A percentile compares a stretch with the other conserved stretches of the same genome.
Conservation (phyloP, 2,113 vertebrate genomes). For the Perca fluviatilis region DNA sequence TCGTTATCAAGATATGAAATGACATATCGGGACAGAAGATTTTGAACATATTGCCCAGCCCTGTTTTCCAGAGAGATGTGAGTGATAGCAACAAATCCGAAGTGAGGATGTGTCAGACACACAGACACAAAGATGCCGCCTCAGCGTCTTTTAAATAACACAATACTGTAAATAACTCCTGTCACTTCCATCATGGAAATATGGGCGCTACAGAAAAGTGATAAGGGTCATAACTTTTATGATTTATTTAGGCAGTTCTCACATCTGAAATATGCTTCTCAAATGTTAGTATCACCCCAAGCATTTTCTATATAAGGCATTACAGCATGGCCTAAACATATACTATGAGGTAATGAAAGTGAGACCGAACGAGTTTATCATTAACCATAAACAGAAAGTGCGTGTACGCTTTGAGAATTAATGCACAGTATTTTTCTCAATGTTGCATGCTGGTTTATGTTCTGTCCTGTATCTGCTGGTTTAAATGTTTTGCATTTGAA, state of each 20-base stretch:
- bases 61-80: not conserved
- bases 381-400: not conserved
- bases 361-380: not conserved
- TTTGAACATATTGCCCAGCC: no score
- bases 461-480: not conserved
- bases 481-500: slow-evolving; percentile 1
- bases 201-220: slow-evolving; percentile 25
- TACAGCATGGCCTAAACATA: slow-evolving; percentile 43
- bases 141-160: slow-evolving; percentile 13
- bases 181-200: slow-evolving; percentile 29
- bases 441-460: not conserved
- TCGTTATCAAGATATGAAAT: no score
- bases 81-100: not conserved
- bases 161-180: slow-evolving; percentile 39
- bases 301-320: slow-evolving; percentile 39
- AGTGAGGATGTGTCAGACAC: not conserved
- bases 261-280: slow-evolving; percentile 53
- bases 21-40: no score
- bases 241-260: slow-evolving; percentile 51
- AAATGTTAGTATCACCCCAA: slow-evolving; percentile 50
- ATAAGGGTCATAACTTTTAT: slow-evolving; percentile 41
- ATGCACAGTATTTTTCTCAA: not conserved
- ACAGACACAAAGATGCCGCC: not conserved
- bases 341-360: slow-evolving; percentile 60
- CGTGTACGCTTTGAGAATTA: not conserved